Conservation (phyloP, 2,797 vertebrate species). For the Ctenosaura bakeri region DNA sequence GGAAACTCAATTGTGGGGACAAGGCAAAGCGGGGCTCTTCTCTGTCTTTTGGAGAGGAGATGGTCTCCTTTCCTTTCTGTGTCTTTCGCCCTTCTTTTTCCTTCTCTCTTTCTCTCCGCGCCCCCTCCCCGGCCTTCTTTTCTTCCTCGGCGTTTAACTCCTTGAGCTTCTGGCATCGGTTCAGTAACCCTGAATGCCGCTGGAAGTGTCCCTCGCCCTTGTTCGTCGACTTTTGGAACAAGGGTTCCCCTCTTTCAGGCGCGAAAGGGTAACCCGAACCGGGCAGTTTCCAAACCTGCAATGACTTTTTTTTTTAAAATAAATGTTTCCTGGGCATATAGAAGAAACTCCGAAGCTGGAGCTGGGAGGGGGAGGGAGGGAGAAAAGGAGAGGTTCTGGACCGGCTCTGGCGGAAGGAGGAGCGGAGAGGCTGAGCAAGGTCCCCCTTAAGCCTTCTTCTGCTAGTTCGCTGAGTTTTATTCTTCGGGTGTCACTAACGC, state of each 20-base stretch:
- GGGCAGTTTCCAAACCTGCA: conserved; percentile 84
- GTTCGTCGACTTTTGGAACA: conserved; percentile 79
- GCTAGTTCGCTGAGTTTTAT: conserved; percentile 39
- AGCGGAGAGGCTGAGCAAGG: conserved; percentile 37
- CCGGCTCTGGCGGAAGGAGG: too few relatives aligned
- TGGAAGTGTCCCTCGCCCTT: conserved; percentile 78
- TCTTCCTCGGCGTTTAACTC: conserved; percentile 63
- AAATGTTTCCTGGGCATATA: conserved; percentile 63
- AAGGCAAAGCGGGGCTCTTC: conserved; percentile 24
- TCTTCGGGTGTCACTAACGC: conserved; percentile 65
- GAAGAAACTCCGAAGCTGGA: too few relatives aligned
- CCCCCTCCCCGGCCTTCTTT: background rate
- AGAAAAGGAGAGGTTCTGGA: conserved; percentile 32
- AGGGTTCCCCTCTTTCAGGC: conserved; percentile 86
- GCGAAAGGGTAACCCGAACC: conserved; percentile 87
- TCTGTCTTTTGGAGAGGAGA: conserved; percentile 19
- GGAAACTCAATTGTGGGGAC: background rate
- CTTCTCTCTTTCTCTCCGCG: background rate
- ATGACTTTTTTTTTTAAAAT: conserved; percentile 64
- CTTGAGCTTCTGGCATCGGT: conserved; percentile 75
- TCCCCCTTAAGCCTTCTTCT: background rate
- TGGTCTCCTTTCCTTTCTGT: background rate
- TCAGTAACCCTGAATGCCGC: conserved; percentile 87
- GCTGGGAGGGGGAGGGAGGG: conserved; percentile 26
- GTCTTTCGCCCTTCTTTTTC: conserved; percentile 25